Percentiles rank a stretch among this genome's conserved stretches.
Conservation (phyloP, 2,888 invertebrate genomes). For the Phytoseiulus persimilis region DNA sequence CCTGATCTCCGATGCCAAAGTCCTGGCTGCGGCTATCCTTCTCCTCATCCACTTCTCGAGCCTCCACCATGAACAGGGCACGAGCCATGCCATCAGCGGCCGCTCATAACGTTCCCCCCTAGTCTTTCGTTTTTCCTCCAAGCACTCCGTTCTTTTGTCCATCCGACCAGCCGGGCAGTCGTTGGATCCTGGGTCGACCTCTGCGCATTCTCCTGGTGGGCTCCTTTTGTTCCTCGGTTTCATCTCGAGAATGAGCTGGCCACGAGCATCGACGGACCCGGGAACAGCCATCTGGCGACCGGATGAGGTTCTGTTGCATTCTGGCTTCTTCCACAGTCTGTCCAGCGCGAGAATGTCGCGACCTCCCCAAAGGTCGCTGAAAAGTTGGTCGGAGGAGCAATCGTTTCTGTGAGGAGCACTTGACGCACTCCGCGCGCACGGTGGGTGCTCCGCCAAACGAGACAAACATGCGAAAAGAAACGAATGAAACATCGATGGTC, state of each 20-base stretch:
- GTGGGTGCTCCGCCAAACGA: not conserved
- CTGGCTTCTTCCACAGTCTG: not conserved
- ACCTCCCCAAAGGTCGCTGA: not conserved
- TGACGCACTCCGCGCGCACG: not conserved
- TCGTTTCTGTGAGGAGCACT: no score
- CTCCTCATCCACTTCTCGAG: not conserved
- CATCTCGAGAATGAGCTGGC: not conserved
- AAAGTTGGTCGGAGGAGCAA: no score
- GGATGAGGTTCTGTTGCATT: not conserved
- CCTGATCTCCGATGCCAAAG: not conserved
- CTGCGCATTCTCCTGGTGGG: not conserved
- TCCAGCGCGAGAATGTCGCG: no score
- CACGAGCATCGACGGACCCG: not conserved
- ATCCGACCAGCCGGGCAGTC: not conserved
- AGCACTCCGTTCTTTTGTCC: not conserved
- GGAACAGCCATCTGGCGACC: not conserved
- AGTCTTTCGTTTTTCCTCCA: not conserved
- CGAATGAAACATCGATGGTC: not conserved
- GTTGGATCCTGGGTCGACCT: no score
- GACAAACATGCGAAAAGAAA: not conserved
- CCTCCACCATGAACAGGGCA: not conserved
- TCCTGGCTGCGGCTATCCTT: not conserved
- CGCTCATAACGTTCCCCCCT: not conserved
- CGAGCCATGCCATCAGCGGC: not conserved
- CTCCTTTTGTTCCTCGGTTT: not conserved